Conservation (phyloP, 2,113 vertebrate species). For the Cyphomyrus discorhynchus region DNA sequence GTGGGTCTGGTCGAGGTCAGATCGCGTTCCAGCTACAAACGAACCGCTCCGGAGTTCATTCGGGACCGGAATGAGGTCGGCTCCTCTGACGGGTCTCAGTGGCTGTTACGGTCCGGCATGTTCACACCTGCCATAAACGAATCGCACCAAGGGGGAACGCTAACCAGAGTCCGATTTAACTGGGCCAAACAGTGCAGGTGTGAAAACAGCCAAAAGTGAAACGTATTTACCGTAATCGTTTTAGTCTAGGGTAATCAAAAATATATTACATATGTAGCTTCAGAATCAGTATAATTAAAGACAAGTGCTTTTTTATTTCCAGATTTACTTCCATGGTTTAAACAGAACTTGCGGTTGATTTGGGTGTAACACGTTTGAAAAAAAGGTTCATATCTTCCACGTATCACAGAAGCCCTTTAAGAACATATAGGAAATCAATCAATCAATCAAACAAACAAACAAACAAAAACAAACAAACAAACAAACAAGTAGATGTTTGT, state of each 20-base stretch:
- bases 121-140: no score
- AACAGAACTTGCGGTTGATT: neutral
- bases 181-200: no score
- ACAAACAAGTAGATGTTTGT: neutral
- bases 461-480: neutral
- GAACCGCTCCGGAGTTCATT: neutral
- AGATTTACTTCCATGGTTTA: neutral
- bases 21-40: neutral
- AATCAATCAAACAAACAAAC: no score
- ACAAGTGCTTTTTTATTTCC: neutral
- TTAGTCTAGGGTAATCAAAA: neutral
- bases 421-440: neutral
- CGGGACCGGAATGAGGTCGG: no score
- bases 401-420: neutral
- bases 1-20: neutral
- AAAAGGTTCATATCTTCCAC: neutral
- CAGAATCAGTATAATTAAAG: neutral
- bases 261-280: neutral
- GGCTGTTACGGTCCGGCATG: no score
- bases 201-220: neutral
- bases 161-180: no score
- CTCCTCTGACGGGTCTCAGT: no score
- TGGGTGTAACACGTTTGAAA: neutral
- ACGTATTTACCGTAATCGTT: neutral
- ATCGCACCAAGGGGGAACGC: no score